Conservation (phyloP, 2,797 vertebrate species). For the Cyclopterus lumpus region DNA sequence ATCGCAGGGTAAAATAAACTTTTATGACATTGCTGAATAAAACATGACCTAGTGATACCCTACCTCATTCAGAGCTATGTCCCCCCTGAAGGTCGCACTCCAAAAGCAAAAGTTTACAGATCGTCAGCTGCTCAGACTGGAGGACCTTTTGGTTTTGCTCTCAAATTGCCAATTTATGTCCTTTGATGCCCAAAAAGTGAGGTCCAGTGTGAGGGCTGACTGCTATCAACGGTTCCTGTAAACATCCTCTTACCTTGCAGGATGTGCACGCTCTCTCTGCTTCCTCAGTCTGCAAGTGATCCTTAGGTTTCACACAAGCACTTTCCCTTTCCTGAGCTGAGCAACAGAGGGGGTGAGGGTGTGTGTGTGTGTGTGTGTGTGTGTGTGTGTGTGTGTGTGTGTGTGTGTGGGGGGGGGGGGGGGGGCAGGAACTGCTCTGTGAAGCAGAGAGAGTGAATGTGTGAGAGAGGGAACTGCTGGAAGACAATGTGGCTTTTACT, state of each 20-base stretch:
- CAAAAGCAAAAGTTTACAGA: constrained; percentile 59
- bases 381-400: no score
- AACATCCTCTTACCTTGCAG: constrained; percentile 71
- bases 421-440: constrained; percentile 34
- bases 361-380: no score
- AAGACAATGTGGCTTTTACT: constrained; percentile 28
- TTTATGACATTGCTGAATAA: constrained; percentile 37
- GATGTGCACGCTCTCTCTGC: constrained; percentile 48
- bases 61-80: constrained; percentile 4
- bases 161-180: not conserved
- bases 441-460: constrained; percentile 37
- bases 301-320: constrained; percentile 76
- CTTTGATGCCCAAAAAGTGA: constrained; percentile 23
- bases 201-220: constrained; percentile 1
- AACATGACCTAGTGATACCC: constrained; percentile 23
- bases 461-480: constrained; percentile 5
- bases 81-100: constrained; percentile 32
- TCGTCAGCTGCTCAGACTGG: constrained; percentile 20
- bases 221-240: constrained; percentile 31
- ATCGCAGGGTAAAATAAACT: not conserved
- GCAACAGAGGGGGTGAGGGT: no score
- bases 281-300: constrained; percentile 69
- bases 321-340: constrained; percentile 72
- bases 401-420: not conserved
- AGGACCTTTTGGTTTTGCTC: constrained; percentile 7